Evolutionary conservation across 1,140 invertebrate species (phyloP).

Genomic region (Zaprionus ghesquierei): DNA sequence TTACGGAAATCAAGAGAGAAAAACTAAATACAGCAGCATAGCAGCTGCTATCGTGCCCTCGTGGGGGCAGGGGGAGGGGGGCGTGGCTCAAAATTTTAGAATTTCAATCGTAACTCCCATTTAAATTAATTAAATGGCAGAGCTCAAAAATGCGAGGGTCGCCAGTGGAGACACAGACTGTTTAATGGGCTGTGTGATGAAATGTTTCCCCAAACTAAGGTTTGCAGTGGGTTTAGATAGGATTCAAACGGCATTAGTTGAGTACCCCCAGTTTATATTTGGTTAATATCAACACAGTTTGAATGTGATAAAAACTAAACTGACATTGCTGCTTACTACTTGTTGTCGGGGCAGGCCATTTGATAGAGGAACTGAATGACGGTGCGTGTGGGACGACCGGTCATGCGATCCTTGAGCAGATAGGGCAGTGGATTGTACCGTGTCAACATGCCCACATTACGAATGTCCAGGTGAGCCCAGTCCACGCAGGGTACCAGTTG

Average conservation of each 20-base stretch:
- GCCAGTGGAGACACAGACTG: neutral
- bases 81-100: conserved; percentile 45
- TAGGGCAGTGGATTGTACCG: conserved; percentile 86
- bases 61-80: neutral
- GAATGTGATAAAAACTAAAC: neutral
- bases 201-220: too few relatives aligned
- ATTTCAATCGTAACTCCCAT: conserved; percentile 66
- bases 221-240: too few relatives aligned
- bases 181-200: neutral
- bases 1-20: neutral
- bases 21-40: neutral
- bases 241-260: too few relatives aligned
- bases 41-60: neutral
- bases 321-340: conserved; percentile 22
- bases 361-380: conserved; percentile 85
- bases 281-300: neutral
- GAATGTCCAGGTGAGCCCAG: conserved; percentile 89
- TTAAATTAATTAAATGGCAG: conserved; percentile 66
- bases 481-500: conserved; percentile 86
- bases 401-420: conserved; percentile 84
- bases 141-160: conserved; percentile 49
- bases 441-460: conserved; percentile 85
- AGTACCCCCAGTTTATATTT: neutral
- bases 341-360: conserved; percentile 83
- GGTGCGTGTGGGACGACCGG: conserved; percentile 86